These are phyloP conservation scores for Anthoscopus minutus DNA, from an alignment of 2,113 vertebrate genomes.

Conservation along the genomic window DNA sequence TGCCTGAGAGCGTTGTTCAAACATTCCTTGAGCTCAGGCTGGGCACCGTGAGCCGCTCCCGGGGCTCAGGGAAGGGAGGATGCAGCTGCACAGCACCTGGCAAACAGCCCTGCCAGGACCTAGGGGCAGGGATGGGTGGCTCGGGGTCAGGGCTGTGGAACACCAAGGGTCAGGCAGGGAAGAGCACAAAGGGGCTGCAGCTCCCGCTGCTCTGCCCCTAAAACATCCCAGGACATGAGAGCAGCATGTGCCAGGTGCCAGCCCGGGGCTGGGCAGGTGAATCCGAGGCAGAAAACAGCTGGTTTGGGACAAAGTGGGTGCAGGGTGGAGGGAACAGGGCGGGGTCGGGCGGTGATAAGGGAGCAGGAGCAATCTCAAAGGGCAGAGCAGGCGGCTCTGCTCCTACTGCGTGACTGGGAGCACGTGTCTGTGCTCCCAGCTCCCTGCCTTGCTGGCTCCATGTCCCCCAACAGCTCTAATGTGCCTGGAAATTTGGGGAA, in stretches of 20 bases:
- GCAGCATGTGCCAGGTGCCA: accelerated
- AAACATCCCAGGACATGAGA: accelerated
- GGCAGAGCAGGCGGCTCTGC: not conserved
- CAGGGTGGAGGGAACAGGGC: not conserved
- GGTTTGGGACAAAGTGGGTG: not conserved
- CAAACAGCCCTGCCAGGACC: not conserved
- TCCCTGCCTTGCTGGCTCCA: not conserved
- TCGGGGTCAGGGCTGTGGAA: not conserved
- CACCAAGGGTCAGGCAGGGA: not conserved
- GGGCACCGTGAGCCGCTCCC: not conserved
- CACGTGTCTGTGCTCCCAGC: not conserved
- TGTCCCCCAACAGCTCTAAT: accelerated
- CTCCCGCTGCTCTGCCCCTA: not conserved
- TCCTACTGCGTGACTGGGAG: not conserved
- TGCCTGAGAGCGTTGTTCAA: not conserved
- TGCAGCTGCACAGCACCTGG: accelerated
- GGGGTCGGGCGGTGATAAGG: not conserved
- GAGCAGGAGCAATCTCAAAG: not conserved
- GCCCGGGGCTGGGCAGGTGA: not conserved
- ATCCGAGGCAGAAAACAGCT: accelerated
- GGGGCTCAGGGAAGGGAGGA: not conserved
- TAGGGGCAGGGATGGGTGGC: accelerated
- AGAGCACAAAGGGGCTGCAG: not conserved
- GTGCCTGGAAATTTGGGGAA: not conserved
- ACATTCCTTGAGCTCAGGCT: accelerated